Conservation (phyloP, 2,797 vertebrate genomes). For the Pyrrhura leucotis region DNA sequence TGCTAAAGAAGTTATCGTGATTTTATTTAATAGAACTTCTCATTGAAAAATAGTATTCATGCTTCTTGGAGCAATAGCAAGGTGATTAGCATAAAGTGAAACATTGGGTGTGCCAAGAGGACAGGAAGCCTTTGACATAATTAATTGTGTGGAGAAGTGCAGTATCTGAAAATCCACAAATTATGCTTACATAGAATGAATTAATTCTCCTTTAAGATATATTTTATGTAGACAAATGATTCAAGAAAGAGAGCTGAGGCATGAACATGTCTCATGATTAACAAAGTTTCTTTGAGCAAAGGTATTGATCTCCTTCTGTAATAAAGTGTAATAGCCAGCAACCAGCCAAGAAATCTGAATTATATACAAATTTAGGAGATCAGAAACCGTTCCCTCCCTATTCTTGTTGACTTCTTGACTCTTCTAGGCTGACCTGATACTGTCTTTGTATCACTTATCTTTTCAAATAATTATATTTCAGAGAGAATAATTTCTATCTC, state of each 20-base stretch:
- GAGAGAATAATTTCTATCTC: background rate
- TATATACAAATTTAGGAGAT: background rate
- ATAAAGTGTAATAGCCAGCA: background rate
- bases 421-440: background rate
- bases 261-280: background rate
- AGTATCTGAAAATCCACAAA: conserved; percentile 15
- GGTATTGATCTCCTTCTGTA: background rate
- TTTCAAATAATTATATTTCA: background rate
- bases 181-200: background rate
- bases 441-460: background rate
- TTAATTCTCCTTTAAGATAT: background rate
- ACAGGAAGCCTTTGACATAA: background rate
- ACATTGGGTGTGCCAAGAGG: background rate
- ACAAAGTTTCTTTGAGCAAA: background rate
- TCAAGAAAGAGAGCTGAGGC: background rate
- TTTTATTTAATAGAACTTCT: background rate
- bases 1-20: background rate
- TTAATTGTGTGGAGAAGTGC: background rate
- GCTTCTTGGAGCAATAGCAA: background rate
- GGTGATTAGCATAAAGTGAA: background rate
- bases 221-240: background rate
- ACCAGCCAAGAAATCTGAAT: background rate
- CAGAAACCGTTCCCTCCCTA: background rate
- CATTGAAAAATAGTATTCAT: background rate
- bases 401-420: background rate